Conservation (phyloP, 2,888 invertebrate species). For the Lamellibrachia satsuma region DNA sequence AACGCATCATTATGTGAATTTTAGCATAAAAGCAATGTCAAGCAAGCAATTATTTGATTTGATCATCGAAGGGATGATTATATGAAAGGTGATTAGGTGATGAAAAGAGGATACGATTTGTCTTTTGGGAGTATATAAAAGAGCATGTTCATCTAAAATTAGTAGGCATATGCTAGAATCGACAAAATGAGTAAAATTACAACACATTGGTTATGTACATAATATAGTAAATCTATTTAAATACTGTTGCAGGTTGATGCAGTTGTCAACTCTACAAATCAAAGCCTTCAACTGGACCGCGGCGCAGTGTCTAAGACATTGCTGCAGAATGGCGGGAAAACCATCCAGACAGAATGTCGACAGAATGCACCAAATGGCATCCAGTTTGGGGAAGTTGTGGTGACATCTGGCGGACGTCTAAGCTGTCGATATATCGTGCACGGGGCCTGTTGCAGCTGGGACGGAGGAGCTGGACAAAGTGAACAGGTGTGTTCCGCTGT, state of each 20-base stretch:
- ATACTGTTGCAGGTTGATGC: not conserved
- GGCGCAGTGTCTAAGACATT: not conserved
- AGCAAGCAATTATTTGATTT: not conserved
- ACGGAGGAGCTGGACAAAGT: slow-evolving; percentile 36
- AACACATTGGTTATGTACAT: not conserved
- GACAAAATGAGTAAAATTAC: not conserved
- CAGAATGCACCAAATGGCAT: slow-evolving; percentile 43
- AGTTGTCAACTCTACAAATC: not conserved
- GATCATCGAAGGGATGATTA: not conserved
- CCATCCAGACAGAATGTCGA: not conserved
- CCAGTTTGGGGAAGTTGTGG: slow-evolving; percentile 45
- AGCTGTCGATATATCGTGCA: slow-evolving; percentile 49
- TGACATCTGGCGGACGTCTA: slow-evolving; percentile 46
- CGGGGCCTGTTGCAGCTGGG: slow-evolving; percentile 44
- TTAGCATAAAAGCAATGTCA: not conserved
- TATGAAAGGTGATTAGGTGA: not conserved
- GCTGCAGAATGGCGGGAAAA: not conserved
- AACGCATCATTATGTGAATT: not conserved
- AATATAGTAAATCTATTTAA: not conserved
- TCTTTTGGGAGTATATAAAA: not conserved
- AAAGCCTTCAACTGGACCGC: not conserved
- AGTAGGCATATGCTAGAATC: not conserved
- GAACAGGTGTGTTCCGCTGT: slow-evolving; percentile 24
- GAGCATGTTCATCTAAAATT: not conserved
- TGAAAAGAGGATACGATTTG: not conserved